Conservation (phyloP, 2,888 invertebrate species). For the Heteropelma amictum region DNA sequence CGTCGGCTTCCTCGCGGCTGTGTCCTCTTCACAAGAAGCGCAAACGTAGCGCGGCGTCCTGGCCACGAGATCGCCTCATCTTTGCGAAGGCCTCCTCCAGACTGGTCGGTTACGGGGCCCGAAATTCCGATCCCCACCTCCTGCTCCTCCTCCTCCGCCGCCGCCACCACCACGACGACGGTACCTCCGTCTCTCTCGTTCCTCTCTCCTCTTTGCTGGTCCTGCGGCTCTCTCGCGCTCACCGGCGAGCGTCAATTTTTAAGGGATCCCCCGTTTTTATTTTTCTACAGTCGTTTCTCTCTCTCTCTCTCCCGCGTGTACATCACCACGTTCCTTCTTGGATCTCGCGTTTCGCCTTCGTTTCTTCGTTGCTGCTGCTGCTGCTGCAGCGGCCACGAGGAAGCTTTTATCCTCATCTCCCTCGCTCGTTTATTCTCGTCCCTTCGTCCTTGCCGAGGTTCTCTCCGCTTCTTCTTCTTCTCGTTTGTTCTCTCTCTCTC, state of each 20-base stretch:
- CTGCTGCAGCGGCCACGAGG: conserved; percentile 51
- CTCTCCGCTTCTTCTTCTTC: conserved; percentile 19
- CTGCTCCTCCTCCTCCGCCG: conserved; percentile 31
- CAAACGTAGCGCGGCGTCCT: conserved; percentile 53
- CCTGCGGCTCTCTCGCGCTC: neutral
- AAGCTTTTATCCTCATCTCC: conserved; percentile 15
- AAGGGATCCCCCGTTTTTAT: conserved; percentile 74
- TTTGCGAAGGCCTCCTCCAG: conserved; percentile 76
- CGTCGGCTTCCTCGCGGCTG: too few species aligned
- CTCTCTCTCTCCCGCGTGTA: conserved; percentile 34
- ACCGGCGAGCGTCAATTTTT: conserved; percentile 73
- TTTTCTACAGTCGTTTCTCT: conserved; percentile 54
- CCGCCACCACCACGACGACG: neutral
- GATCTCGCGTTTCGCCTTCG: conserved; percentile 31
- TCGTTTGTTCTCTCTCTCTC: conserved; percentile 23
- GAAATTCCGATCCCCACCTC: conserved; percentile 78
- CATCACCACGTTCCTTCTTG: too few species aligned
- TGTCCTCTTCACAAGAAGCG: conserved; percentile 29
- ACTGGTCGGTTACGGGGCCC: conserved; percentile 77
- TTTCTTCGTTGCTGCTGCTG: conserved; percentile 44
- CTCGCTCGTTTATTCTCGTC: neutral
- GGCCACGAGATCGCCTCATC: conserved; percentile 72
- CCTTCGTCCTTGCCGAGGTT: conserved; percentile 43
- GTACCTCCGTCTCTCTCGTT: conserved; percentile 7
- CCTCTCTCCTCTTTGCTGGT: neutral